Evolutionary conservation across 2,888 invertebrate genomes (phyloP), one percentile per base, ranked within the genome.

Genomic region (Temnothorax unifasciatus): DNA sequence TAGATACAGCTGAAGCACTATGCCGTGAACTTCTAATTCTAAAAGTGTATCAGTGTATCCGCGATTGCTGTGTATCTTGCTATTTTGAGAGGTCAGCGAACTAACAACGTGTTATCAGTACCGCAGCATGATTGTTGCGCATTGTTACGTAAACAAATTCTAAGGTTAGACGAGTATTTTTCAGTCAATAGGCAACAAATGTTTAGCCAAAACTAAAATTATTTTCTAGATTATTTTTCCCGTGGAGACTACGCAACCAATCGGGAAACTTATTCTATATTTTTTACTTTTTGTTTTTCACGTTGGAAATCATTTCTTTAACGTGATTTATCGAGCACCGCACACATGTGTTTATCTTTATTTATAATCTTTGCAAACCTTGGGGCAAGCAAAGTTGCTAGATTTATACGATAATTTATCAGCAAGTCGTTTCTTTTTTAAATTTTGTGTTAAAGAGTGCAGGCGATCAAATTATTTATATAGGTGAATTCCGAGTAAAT

Each of bases 121-220:
- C n/a, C n/a, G 69, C 47, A 29, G 15, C 13, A 5, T 38, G 5
- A 71, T 15, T 25, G 66, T 1, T 38, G 41, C n/a, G n/a, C 38
- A 57, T 41, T 73, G 25, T 38, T 18, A 52, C 9, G 25, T 44
- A 44, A 61, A 74, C 44, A 74, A 25, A 44, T 57, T 74, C n/a
- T 44, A 29, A 61, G 41, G 44, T 73, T 57, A 2, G 8, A 25
- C 9, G 9, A 57, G 0, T 29, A n/a, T 44, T 74, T 74, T 74
- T 13, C 38, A 25, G 18, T n/a, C 41, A 3, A 11, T 41, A 44
- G 38, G 18, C 38, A 11, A 59, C 38, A 59, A 44, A 3, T 15
- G 2, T 59, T 59, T 29, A 0, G 29, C 29, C 29, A 29, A 29
- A 29, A 29, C 29, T 29, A 29, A 29, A 29, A 5, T 8, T 57